These are phyloP conservation scores for Nemopilema nomurai DNA, from an alignment of 30 jellyfish, hydroid and myxozoan species.

Conservation along the genomic window DNA sequence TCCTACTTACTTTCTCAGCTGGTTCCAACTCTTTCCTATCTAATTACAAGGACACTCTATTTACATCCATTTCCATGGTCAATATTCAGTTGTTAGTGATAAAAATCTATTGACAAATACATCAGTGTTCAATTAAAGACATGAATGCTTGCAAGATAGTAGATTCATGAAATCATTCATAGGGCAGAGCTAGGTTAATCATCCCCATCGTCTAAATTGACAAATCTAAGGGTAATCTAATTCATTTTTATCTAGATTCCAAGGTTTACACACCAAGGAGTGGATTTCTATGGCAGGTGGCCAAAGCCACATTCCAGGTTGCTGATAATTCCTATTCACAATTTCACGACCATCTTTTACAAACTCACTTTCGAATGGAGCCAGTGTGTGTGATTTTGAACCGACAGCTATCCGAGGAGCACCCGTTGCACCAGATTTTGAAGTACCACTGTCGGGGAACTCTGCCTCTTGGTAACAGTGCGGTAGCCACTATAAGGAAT, in stretches of 20 bases:
- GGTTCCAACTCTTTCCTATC: too few relatives aligned
- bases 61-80: too few relatives aligned
- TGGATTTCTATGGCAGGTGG: conserved; percentile 70
- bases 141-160: too few relatives aligned
- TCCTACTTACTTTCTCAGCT: too few relatives aligned
- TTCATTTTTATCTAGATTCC: conserved; percentile 40
- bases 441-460: conserved; percentile 83
- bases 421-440: conserved; percentile 72
- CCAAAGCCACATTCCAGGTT: conserved; percentile 57
- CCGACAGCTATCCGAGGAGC: conserved; percentile 65
- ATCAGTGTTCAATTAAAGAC: too few relatives aligned
- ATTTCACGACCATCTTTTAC: conserved; percentile 69
- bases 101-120: too few relatives aligned
- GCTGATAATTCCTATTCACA: conserved; percentile 55
- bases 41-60: too few relatives aligned
- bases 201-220: not conserved
- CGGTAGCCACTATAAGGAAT: not conserved
- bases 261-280: conserved; percentile 71
- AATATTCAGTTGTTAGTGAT: too few relatives aligned
- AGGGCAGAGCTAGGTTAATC: too few relatives aligned
- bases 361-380: conserved; percentile 69
- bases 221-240: too few relatives aligned
- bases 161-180: too few relatives aligned
- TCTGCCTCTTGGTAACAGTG: conserved; percentile 20
- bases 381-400: conserved; percentile 60